Evolutionary conservation across 2,113 vertebrate species (phyloP), one percentile per base, ranked within the genome.

Genomic region (Etheostoma spectabile): DNA sequence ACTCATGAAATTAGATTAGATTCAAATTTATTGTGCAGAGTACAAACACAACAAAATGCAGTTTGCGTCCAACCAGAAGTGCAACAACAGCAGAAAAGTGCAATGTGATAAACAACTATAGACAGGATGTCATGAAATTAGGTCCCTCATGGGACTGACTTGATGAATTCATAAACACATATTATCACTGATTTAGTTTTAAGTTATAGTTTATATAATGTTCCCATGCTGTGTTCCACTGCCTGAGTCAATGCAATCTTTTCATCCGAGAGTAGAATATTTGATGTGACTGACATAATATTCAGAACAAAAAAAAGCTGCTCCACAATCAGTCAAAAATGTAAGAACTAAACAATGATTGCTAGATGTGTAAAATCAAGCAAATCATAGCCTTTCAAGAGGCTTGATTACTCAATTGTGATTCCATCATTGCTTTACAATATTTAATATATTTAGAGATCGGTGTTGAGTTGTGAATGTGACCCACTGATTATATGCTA

Each of bases 331-430:
- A 73, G 27, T 46, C 30, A 53, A 12, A 82, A 63, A 27, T 56
- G 38, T 18, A 52, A 57, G 55, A 73, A 65, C 62, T 22, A 68
- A 78, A 81, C 8, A 53, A 60, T 85, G 80, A 89, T 86, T 80
- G 67, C 61, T 72, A n/a, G 69, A 78, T 83, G 66, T 71, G 63
- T 79, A 55, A 93, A 92, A 92, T 88, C 82, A 87, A 71, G 80
- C 59, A 82, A 89, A 91, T 80, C 18, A 87, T 78, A 92, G 81
- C 67, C 82, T 88, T 87, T 80, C 65, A 85, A 80, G 42, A 76
- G 16, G 3, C 22, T 59, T 79, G 74, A 89, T 89, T 91, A 53
- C 62, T 81, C 80, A 75, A 87, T 89, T 92, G 80, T 90, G 42
- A 84, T 65, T 45, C 74, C 18, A 21, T 84, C 48, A 66, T 70